phyloP scores from a whole-genome alignment of 2,888 invertebrate genomes.

The Plebejus anna region DNA sequence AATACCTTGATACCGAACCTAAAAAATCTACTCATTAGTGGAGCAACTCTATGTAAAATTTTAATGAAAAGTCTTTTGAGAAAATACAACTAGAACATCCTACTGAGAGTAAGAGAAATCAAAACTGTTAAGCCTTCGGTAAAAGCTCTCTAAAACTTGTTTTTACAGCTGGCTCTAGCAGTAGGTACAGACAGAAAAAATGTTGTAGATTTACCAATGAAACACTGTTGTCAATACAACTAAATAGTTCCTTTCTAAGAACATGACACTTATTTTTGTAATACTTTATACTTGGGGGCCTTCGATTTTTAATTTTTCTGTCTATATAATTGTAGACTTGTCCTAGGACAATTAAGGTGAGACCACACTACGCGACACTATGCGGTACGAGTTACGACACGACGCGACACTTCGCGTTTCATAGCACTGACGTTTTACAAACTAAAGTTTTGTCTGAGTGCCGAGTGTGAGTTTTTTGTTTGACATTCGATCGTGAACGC shows the following conservation, averaged over 20 bases:
- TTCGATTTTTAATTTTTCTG: constrained; percentile 7
- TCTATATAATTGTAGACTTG: neutral
- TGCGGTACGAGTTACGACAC: neutral
- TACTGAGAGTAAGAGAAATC: neutral
- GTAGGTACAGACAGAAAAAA: too few species aligned
- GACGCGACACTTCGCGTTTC: neutral
- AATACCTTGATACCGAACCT: neutral
- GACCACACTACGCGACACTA: neutral
- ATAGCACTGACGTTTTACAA: too few species aligned
- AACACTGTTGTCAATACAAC: constrained; percentile 8
- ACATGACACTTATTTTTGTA: constrained; percentile 18
- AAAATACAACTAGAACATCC: too few species aligned
- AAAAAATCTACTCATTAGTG: neutral
- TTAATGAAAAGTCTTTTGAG: too few species aligned
- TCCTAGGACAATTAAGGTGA: too few species aligned
- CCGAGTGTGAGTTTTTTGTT: too few species aligned
- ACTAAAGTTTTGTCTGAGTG: too few species aligned
- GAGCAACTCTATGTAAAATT: neutral
- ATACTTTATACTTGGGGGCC: neutral
- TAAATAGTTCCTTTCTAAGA: constrained; percentile 13
- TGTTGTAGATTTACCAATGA: neutral
- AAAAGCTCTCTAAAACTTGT: neutral
- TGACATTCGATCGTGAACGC: too few species aligned
- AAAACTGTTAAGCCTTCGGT: neutral
- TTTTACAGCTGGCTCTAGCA: neutral